Conservation (phyloP, 2,113 vertebrate species). For the Guaruba guarouba region DNA sequence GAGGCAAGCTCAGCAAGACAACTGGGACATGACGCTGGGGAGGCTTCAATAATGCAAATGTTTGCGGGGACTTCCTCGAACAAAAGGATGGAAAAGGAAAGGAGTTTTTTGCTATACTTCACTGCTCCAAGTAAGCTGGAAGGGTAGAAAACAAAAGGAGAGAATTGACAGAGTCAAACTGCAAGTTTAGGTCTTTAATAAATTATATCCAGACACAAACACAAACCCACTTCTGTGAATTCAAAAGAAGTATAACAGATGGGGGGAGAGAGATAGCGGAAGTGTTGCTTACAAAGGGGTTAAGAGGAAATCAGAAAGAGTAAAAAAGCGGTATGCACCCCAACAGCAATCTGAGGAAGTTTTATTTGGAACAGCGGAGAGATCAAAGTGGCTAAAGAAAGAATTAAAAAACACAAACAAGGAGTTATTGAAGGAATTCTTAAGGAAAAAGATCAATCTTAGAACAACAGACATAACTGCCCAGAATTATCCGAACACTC, state of each 20-base stretch:
- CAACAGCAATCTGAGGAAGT: neutral
- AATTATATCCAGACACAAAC: neutral
- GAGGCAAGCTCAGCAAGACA: neutral
- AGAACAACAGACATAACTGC: neutral
- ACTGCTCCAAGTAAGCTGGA: neutral
- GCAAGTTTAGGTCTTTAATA: neutral
- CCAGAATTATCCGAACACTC: neutral
- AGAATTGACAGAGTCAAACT: neutral
- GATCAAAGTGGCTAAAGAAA: neutral
- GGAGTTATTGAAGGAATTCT: neutral
- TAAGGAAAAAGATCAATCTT: neutral
- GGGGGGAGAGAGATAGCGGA: neutral
- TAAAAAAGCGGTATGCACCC: neutral
- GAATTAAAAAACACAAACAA: neutral
- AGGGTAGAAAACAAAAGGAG: neutral
- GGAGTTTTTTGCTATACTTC: neutral
- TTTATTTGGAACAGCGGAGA: neutral
- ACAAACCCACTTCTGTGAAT: neutral
- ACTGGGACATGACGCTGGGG: neutral
- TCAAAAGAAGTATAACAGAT: neutral
- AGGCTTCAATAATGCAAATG: neutral
- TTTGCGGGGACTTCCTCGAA: neutral
- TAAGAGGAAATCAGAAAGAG: neutral
- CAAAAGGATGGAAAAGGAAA: neutral
- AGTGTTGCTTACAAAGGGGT: neutral